Percentiles rank a stretch among this genome's conserved stretches.
Conservation (phyloP, 2,797 vertebrate genomes). For the Peromyscus eremicus region DNA sequence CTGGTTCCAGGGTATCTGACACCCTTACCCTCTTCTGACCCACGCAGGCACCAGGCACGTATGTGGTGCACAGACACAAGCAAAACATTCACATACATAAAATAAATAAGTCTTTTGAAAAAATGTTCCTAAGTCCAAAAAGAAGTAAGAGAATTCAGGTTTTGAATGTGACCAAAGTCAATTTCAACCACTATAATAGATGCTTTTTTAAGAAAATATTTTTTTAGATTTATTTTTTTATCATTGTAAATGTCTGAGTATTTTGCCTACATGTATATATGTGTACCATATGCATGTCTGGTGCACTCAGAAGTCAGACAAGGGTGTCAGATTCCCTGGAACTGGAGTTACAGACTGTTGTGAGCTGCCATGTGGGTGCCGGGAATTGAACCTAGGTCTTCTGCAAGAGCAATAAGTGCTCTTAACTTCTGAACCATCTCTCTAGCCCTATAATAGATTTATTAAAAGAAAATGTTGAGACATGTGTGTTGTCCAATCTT, state of each 20-base stretch:
- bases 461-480: conserved; percentile 39
- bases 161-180: conserved; percentile 51
- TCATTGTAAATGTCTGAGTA: background rate
- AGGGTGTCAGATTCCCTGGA: too few species aligned
- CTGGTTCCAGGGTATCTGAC: background rate
- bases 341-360: background rate
- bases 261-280: background rate
- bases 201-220: background rate
- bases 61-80: background rate
- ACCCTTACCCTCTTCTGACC: background rate
- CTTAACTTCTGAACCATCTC: background rate
- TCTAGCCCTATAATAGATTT: background rate
- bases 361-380: background rate
- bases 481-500: background rate
- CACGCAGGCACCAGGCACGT: background rate
- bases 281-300: too few species aligned
- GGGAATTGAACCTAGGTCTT: background rate
- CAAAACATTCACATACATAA: background rate
- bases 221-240: background rate
- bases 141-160: conserved; percentile 16
- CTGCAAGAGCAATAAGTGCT: background rate
- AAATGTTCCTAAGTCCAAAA: background rate
- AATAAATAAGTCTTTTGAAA: background rate
- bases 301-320: background rate
- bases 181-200: conserved; percentile 9